Conservation (phyloP, 1,140 invertebrate species). For the Drosophila sproati region DNA sequence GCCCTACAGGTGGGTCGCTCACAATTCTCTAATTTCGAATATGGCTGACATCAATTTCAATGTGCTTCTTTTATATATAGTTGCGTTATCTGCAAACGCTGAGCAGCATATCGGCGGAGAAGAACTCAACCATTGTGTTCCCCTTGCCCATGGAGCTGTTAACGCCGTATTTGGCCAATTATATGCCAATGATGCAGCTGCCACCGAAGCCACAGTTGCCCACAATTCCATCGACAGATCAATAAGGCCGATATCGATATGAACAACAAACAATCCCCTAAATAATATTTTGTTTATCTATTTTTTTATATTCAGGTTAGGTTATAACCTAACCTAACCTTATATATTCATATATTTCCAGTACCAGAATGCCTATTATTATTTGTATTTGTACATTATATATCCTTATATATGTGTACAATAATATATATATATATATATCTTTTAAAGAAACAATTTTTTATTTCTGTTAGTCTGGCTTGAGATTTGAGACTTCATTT, state of each 20-base stretch:
- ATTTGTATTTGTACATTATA: too few relatives aligned
- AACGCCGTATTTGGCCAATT: constrained; percentile 82
- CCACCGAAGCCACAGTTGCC: constrained; percentile 22
- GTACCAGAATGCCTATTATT: too few relatives aligned
- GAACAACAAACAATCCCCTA: constrained; percentile 18
- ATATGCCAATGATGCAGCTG: constrained; percentile 50
- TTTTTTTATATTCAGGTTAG: background rate
- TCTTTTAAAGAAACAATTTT: too few relatives aligned
- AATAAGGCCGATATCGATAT: constrained; percentile 2
- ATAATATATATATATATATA: background rate
- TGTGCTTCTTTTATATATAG: constrained; percentile 7
- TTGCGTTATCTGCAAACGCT: constrained; percentile 87
- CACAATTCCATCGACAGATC: background rate
- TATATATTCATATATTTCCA: too few relatives aligned
- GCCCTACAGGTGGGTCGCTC: constrained; percentile 86
- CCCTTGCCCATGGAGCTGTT: constrained; percentile 92
- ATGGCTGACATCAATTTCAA: background rate
- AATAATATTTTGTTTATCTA: background rate
- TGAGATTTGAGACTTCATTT: too few relatives aligned
- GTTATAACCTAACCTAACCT: too few relatives aligned
- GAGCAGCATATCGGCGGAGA: constrained; percentile 94
- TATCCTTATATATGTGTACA: too few relatives aligned
- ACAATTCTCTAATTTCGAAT: background rate
- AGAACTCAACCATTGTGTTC: constrained; percentile 97
- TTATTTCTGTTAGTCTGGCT: too few relatives aligned